These are phyloP conservation scores for Haemorhous mexicanus DNA, from an alignment of 2,113 vertebrate genomes.

Conservation along the genomic window DNA sequence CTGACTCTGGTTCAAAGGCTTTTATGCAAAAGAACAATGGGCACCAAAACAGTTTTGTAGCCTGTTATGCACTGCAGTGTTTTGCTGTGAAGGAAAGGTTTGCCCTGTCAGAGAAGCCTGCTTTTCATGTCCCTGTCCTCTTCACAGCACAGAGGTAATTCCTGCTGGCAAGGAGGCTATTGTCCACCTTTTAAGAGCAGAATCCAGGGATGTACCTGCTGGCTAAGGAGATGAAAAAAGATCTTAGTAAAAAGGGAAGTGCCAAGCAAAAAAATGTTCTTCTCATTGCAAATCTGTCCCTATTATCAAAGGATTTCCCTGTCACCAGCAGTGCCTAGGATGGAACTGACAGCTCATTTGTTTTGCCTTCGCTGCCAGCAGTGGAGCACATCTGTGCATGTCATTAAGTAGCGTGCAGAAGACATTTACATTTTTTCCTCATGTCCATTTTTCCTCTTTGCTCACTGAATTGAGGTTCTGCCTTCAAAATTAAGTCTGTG, in stretches of 20 bases:
- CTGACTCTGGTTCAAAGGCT: conserved; percentile 38
- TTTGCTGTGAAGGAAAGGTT: conserved; percentile 4
- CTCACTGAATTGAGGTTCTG: accelerated
- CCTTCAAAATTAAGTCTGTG: background rate
- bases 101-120: background rate
- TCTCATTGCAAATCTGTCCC: background rate
- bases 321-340: background rate
- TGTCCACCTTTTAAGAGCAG: background rate
- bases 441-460: background rate
- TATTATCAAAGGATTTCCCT: background rate
- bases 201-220: background rate
- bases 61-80: background rate
- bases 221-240: background rate
- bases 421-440: background rate
- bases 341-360: background rate
- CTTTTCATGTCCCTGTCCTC: background rate
- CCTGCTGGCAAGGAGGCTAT: background rate
- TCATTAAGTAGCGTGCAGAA: background rate
- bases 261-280: background rate
- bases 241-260: background rate
- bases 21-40: conserved; percentile 49
- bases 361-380: background rate
- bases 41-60: conserved; percentile 26
- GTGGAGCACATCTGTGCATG: background rate
- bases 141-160: background rate